phyloP scores from a whole-genome alignment of 2,113 vertebrate genomes.

The Hucho hucho region DNA sequence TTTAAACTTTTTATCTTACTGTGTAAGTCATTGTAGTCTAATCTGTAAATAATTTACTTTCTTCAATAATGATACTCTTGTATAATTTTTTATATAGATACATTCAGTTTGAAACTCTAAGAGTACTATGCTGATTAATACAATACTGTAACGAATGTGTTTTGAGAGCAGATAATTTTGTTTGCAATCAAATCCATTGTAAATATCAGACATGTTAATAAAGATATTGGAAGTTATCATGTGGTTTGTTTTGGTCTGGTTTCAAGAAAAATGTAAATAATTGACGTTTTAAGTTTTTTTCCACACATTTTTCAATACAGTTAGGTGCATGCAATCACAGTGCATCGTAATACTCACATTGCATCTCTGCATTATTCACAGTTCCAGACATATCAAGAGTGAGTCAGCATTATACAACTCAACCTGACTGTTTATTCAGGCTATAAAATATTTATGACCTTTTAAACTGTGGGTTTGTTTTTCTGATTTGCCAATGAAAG shows the following conservation, averaged over 20 bases:
- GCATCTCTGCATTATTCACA: too few species aligned
- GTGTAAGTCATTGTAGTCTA: constrained; percentile 28
- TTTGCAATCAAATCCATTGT: not conserved
- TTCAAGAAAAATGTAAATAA: not conserved
- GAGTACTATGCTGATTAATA: not conserved
- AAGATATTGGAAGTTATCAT: not conserved
- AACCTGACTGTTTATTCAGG: too few species aligned
- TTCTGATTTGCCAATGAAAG: constrained; percentile 11
- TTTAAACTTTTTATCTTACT: constrained; percentile 30
- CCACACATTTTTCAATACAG: too few species aligned
- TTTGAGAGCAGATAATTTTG: too few species aligned
- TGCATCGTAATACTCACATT: too few species aligned
- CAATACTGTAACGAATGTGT: not conserved
- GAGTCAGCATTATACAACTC: too few species aligned
- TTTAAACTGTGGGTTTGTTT: not conserved
- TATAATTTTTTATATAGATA: not conserved
- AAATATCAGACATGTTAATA: constrained; percentile 8
- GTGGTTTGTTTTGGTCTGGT: not conserved
- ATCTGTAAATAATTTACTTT: not conserved
- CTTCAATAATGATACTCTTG: not conserved
- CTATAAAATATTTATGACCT: not conserved
- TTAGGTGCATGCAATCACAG: too few species aligned
- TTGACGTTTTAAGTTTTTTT: not conserved
- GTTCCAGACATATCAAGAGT: too few species aligned
- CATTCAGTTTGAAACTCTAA: not conserved